Evolutionary conservation across 2,797 vertebrate genomes (phyloP).

Genomic region (Argya squamiceps): DNA sequence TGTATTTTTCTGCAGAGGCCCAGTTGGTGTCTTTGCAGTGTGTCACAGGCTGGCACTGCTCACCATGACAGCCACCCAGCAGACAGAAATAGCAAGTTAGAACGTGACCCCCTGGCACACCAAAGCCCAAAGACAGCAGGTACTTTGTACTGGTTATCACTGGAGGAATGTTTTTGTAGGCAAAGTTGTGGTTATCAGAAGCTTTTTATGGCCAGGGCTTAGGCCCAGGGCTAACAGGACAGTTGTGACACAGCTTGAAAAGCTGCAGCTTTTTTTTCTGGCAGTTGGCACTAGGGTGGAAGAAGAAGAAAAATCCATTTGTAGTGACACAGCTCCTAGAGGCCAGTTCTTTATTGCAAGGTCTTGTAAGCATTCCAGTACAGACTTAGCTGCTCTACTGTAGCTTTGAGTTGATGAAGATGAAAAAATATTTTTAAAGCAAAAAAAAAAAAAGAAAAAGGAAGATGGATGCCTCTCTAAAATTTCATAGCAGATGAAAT

Average conservation of each 20-base stretch:
- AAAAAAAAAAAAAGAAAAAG: background rate
- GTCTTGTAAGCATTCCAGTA: slow-evolving; percentile 5
- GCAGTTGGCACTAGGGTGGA: accelerated
- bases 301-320: background rate
- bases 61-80: background rate
- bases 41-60: background rate
- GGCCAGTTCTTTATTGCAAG: slow-evolving; percentile 68
- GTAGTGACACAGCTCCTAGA: background rate
- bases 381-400: background rate
- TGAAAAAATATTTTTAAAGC: background rate
- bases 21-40: background rate
- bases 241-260: background rate
- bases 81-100: background rate
- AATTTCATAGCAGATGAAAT: background rate
- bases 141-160: background rate
- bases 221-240: background rate
- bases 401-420: background rate
- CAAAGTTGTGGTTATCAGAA: background rate
- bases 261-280: background rate
- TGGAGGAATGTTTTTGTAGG: background rate
- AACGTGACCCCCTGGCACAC: background rate
- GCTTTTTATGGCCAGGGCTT: background rate
- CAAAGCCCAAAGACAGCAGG: background rate
- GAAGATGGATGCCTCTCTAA: background rate
- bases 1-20: background rate